Evolutionary conservation across 2,113 vertebrate species (phyloP).

Genomic region (Myotis brandtii): DNA sequence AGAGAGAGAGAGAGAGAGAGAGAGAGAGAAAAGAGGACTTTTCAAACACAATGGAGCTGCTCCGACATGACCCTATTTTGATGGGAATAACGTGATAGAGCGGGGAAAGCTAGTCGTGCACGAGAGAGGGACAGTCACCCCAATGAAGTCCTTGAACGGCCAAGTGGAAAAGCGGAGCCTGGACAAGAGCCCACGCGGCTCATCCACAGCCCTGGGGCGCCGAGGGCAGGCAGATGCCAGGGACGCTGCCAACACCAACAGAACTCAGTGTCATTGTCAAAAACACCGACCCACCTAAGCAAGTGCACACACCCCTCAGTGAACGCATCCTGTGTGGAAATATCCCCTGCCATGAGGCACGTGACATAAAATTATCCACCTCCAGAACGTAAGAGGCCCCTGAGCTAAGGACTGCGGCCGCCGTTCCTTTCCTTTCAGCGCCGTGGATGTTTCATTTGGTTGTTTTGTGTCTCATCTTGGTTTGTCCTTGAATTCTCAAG

Average conservation of each 20-base stretch:
- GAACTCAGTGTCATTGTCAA: not conserved
- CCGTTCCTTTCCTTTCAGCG: not conserved
- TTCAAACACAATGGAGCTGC: not conserved
- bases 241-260: not conserved
- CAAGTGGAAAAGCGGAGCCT: not conserved
- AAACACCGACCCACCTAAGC: not conserved
- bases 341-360: not conserved
- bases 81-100: too few species aligned
- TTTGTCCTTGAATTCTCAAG: conserved; percentile 1
- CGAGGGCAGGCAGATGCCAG: accelerated
- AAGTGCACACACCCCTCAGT: not conserved
- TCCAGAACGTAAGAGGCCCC: not conserved
- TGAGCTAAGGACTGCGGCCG: not conserved
- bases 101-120: not conserved
- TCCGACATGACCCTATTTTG: not conserved
- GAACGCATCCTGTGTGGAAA: not conserved
- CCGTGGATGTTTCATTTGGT: not conserved
- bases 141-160: not conserved
- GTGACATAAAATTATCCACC: not conserved
- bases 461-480: not conserved
- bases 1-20: not conserved
- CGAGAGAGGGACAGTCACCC: not conserved
- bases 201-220: not conserved
- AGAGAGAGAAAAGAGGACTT: not conserved
- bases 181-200: accelerated